Percentiles rank a stretch among this genome's conserved stretches.
phyloP scores from a whole-genome alignment of 2,113 vertebrate genomes.

The Ceyx melanurus region DNA sequence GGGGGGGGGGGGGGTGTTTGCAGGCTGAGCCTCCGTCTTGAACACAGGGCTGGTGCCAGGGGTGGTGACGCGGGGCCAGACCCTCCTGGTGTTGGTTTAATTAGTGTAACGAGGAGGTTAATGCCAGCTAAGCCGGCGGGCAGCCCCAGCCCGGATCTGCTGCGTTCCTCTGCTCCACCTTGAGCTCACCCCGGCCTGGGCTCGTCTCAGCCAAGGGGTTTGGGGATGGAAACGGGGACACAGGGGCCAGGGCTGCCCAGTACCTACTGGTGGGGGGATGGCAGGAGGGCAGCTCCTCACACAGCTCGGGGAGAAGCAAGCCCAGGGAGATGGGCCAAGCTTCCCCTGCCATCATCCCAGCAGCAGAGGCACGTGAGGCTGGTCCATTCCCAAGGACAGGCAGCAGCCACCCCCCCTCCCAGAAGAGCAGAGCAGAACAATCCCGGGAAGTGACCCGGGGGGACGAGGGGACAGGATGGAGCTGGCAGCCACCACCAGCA shows the following conservation, averaged over 20 bases:
- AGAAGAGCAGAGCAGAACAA: constrained; percentile 26
- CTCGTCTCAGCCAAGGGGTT: rapidly evolving
- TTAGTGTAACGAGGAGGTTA: not conserved
- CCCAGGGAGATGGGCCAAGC: rapidly evolving
- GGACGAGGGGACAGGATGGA: constrained; percentile 31
- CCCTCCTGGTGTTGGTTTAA: not conserved
- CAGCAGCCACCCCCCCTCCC: not conserved
- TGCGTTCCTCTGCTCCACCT: rapidly evolving
- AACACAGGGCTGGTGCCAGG: not conserved
- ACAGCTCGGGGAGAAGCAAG: rapidly evolving
- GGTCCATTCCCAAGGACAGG: not conserved
- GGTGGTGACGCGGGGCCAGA: not conserved
- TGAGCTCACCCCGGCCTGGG: rapidly evolving
- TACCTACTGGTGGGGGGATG: not conserved
- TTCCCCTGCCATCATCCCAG: not conserved
- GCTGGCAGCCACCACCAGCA: not conserved
- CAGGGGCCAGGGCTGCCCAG: rapidly evolving
- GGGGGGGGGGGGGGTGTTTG: not conserved
- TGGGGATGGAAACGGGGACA: rapidly evolving
- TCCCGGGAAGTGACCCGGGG: constrained; percentile 20
- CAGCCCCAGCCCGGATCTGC: rapidly evolving
- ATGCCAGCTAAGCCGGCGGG: not conserved
- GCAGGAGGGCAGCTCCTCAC: not conserved
- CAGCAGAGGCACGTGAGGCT: not conserved
- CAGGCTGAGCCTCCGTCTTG: not conserved